A percentile compares a stretch with the other conserved stretches of the same genome.
Conservation (phyloP, 2,797 vertebrate genomes). For the Hyperoplus immaculatus region DNA sequence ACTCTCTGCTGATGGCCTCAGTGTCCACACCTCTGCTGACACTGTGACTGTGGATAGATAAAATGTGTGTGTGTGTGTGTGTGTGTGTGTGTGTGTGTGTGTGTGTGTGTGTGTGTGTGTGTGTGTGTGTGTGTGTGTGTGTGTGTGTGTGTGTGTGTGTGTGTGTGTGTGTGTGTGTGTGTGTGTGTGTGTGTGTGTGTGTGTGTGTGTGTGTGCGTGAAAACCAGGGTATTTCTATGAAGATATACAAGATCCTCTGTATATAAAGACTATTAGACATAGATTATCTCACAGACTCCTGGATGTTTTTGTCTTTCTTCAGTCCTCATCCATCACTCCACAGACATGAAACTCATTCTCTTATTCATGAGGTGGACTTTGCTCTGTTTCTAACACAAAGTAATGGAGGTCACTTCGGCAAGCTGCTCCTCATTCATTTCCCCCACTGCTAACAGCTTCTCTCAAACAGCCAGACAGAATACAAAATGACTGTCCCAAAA, state of each 20-base stretch:
- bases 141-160: neutral
- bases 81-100: conserved; percentile 8
- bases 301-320: conserved; percentile 47
- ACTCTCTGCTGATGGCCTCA: conserved; percentile 64
- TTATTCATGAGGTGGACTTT: conserved; percentile 65
- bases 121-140: neutral
- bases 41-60: conserved; percentile 43
- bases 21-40: conserved; percentile 67
- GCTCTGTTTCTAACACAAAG: conserved; percentile 55
- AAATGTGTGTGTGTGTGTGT: conserved; percentile 18
- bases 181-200: neutral
- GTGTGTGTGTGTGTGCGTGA: neutral
- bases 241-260: too few species aligned
- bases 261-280: conserved; percentile 1
- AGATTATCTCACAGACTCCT: conserved; percentile 30
- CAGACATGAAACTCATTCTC: conserved; percentile 46
- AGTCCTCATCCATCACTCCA: conserved; percentile 49
- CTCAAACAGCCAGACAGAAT: conserved; percentile 56
- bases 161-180: neutral
- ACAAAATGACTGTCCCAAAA: conserved; percentile 66
- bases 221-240: conserved; percentile 18
- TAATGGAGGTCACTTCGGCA: conserved; percentile 71
- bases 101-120: neutral
- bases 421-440: conserved; percentile 57
- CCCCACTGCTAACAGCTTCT: conserved; percentile 56